These are phyloP conservation scores for Leguminivora glycinivorella DNA, from an alignment of 1,140 invertebrate species.

Conservation along the genomic window DNA sequence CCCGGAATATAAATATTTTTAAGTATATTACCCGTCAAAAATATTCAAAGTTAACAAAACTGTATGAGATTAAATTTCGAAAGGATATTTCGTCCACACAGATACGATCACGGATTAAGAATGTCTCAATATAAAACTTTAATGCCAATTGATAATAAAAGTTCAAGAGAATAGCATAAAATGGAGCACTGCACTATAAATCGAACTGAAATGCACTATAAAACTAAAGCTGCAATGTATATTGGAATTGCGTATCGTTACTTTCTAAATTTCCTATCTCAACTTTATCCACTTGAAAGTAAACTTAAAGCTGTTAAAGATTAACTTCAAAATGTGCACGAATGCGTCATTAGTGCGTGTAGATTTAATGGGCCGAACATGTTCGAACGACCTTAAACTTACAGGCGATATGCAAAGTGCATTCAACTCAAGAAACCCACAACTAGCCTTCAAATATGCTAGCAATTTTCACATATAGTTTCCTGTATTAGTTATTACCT, in stretches of 20 bases:
- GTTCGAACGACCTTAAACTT: constrained; percentile 20
- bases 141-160: not conserved
- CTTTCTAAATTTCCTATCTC: not conserved
- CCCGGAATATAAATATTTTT: too few relatives aligned
- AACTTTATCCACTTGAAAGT: not conserved
- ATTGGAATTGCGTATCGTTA: not conserved
- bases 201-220: not conserved
- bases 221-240: constrained; percentile 1
- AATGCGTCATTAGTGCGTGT: not conserved
- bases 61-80: too few relatives aligned
- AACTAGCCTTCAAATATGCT: not conserved
- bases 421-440: constrained; percentile 18
- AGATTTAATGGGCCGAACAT: not conserved
- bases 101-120: too few relatives aligned
- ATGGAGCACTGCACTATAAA: not conserved
- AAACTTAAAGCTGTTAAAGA: not conserved
- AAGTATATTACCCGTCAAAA: too few relatives aligned
- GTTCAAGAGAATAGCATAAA: not conserved
- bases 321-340: not conserved
- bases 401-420: constrained; percentile 13
- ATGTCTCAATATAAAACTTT: not conserved
- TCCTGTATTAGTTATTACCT: too few relatives aligned
- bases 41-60: too few relatives aligned
- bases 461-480: too few relatives aligned
- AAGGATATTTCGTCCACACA: too few relatives aligned